Base-by-base conservation (phyloP, 2,888 invertebrate genomes). In the Synergus laeviventris region DNA sequence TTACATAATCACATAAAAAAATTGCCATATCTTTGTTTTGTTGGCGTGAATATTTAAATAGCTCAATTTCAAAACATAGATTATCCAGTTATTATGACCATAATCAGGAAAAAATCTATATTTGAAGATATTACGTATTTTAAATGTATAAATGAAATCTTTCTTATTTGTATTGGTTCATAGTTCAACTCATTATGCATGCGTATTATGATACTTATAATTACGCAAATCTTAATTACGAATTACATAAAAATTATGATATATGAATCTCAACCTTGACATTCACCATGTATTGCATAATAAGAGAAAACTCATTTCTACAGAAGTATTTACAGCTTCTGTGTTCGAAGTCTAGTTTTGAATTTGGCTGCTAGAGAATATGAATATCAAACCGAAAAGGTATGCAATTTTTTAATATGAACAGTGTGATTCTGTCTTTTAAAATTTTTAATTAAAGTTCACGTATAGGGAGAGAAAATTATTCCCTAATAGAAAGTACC, bases 131-230 rank as follows among this genome's bases (percentile, higher is more conserved):
- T 4, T 21, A 12, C 21, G 4, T 4, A 21, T 56, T 56, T 56
- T 14, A 5, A 21, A 56, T 24, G 1, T 12, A 21, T 56, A 5
- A 31, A 31, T 31, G 31, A 31, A 31, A 5, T 31, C 7, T 31
- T 4, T 31, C 31, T 31, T 9, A 36, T 61, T 61, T 61, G 61
- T 38, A 36, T 61, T 61, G 24, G 61, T 36, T 61, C 61, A 61
- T n/a, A 61, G 36, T 31, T 61, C 61, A 61, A 61, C 36, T 36
- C 38, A 61, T 61, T 38, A 61, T n/a, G 61, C 61, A 31, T 36
- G n/a, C 61, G 61, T 61, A 61, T 36, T 61, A 36, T 36, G 31
- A 61, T 61, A 38, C 31, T 61, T 61, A 61, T 36, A 36, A 31
- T 60, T 60, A 24, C 24, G 31, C 31, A 31, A 31, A 31, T 31